A percentile compares a stretch with the other conserved stretches of the same genome.
These are phyloP conservation scores for Branchinecta sandiegonensis DNA, from an alignment of 2,888 invertebrate species.

Conservation along the genomic window DNA sequence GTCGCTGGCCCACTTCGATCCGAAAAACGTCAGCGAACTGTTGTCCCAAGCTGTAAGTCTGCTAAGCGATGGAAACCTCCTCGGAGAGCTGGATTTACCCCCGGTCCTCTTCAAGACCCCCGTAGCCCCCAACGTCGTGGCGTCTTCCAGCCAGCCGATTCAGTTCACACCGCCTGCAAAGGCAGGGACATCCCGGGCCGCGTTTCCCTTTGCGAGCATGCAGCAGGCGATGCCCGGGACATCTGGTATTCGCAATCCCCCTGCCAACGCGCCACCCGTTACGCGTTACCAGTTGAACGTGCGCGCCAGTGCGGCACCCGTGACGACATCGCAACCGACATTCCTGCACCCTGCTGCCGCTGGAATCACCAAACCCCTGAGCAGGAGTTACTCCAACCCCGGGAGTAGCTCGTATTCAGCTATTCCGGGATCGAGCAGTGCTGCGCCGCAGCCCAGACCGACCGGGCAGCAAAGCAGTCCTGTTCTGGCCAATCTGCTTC, in stretches of 20 bases:
- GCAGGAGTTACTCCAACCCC: slow-evolving; percentile 19
- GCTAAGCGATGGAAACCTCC: slow-evolving; percentile 17
- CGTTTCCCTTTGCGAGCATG: slow-evolving; percentile 81
- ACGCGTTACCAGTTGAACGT: slow-evolving; percentile 25
- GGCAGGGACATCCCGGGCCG: slow-evolving; percentile 30
- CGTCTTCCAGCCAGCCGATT: slow-evolving; percentile 58
- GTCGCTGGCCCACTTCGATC: slow-evolving; percentile 9
- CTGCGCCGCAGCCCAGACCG: slow-evolving; percentile 25
- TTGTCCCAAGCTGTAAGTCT: slow-evolving; percentile 19
- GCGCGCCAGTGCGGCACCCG: slow-evolving; percentile 28
- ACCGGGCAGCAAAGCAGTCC: slow-evolving; percentile 70
- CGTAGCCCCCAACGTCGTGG: slow-evolving; percentile 62
- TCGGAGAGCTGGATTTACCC: slow-evolving; percentile 1
- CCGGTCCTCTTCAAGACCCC: not conserved
- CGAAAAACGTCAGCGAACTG: slow-evolving; percentile 20
- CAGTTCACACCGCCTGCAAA: slow-evolving; percentile 34
- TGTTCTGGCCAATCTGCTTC: slow-evolving; percentile 72
- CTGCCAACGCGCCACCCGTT: slow-evolving; percentile 22
- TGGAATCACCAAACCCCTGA: slow-evolving; percentile 30
- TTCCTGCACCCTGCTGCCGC: slow-evolving; percentile 26
- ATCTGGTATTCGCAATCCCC: slow-evolving; percentile 41
- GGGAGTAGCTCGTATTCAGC: not conserved
- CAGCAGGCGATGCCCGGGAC: slow-evolving; percentile 70
- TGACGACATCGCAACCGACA: slow-evolving; percentile 26
- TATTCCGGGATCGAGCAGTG: not conserved